These are phyloP conservation scores for Marronus borbonicus DNA, from an alignment of 2,888 invertebrate species.

Conservation along the genomic window DNA sequence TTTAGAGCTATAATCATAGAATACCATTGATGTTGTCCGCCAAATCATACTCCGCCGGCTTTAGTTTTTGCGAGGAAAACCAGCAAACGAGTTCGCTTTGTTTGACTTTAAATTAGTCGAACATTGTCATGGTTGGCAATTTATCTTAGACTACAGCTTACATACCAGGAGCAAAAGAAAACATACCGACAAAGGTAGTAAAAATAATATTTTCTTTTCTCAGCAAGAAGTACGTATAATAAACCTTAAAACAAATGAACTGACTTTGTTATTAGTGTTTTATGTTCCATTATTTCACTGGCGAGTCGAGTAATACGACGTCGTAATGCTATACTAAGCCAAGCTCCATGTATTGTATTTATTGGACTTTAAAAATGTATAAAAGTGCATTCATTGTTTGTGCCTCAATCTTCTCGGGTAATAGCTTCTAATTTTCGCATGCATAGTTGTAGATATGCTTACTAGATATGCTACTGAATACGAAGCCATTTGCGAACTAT, in stretches of 20 bases:
- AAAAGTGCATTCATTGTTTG: slow-evolving; percentile 23
- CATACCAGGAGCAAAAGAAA: not conserved
- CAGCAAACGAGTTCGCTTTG: not conserved
- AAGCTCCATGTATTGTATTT: slow-evolving; percentile 2
- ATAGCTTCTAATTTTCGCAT: slow-evolving; percentile 30
- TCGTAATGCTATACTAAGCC: not conserved
- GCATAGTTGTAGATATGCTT: not conserved
- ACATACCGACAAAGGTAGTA: slow-evolving; percentile 21
- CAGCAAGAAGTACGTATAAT: slow-evolving; percentile 12
- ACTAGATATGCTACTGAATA: not conserved
- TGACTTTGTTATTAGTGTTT: slow-evolving; percentile 29
- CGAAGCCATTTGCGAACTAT: not conserved
- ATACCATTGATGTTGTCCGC: slow-evolving; percentile 22
- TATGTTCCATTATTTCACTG: slow-evolving; percentile 34
- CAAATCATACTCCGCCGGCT: not conserved
- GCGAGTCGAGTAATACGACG: not conserved
- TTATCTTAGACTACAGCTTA: not conserved
- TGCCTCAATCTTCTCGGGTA: slow-evolving; percentile 20
- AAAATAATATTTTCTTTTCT: slow-evolving; percentile 23
- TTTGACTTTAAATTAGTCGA: slow-evolving; percentile 29
- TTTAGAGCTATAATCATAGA: slow-evolving; percentile 1
- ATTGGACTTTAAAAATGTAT: slow-evolving; percentile 21
- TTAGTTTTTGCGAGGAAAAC: slow-evolving; percentile 12
- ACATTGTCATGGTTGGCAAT: slow-evolving; percentile 22
- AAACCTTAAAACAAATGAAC: slow-evolving; percentile 44